Evolutionary conservation across 1,140 invertebrate species (phyloP), one percentile per base, ranked within the genome.

Genomic region (Rhyacophila brunnea): DNA sequence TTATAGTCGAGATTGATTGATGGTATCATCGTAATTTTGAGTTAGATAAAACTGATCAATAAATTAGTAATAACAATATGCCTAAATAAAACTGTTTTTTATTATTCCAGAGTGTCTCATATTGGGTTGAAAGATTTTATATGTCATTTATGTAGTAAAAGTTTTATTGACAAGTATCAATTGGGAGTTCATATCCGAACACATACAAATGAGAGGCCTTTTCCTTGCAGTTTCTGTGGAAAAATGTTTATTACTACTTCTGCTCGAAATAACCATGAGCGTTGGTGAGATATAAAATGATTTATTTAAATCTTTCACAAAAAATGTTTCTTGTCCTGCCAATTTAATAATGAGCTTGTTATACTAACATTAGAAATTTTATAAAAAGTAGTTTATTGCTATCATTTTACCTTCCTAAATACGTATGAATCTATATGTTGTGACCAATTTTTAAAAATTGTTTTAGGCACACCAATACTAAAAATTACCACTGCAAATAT

Each of bases 131-230:
- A 67, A 32, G 66, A 68, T 38, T 70, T 69, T 51, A 57, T 60
- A 35, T 72, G 70, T 47, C 54, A 66, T 11, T 44, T 70, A 4
- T 87, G 70, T 46, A 66, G 67, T 18, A 71, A 69, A 58, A 59
- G 42, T 19, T 72, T 72, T 55, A 55, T 66, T 7, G 68, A 72
- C 44, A 68, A 70, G 36, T 66, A 65, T 36, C 63, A 66, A 23
- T 43, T 70, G 5, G 73, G 35, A 71, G 77, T 66, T 69, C 75
- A 64, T 75, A 73, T 74, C 66, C 69, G 76, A 47, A 77, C 73
- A 0, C 80, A 82, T 42, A 76, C 75, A 1, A 75, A 76, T 2
- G 72, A 76, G n/a, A 72, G 75, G 49, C 76, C 74, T 0, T 77
- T 80, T 17, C 68, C 74, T 3, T 82, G 80, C 62, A 71, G 72